A percentile compares a stretch with the other conserved stretches of the same genome.
These are phyloP conservation scores for Acleris sparsana DNA, from an alignment of 2,888 invertebrate genomes.

Conservation along the genomic window DNA sequence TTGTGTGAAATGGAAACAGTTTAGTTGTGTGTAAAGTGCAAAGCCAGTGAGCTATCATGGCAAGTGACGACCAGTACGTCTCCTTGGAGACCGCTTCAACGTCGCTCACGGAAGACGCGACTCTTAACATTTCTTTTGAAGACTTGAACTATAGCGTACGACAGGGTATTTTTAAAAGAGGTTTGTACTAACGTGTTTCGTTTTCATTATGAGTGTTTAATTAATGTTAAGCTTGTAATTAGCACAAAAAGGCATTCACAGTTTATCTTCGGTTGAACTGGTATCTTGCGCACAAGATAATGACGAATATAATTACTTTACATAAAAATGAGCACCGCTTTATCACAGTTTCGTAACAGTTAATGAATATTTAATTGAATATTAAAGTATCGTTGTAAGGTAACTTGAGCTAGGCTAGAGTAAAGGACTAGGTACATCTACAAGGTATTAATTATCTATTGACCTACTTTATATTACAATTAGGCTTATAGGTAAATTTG, in stretches of 20 bases:
- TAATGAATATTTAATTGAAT: neutral
- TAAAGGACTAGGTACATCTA: no score
- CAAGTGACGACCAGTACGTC: slow-evolving; percentile 65
- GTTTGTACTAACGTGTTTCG: slow-evolving; percentile 53
- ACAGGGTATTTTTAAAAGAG: slow-evolving; percentile 81
- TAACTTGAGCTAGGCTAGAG: neutral
- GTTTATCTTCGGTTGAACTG: slow-evolving; percentile 47
- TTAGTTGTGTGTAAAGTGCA: slow-evolving; percentile 47
- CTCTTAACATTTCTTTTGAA: slow-evolving; percentile 86
- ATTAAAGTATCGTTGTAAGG: slow-evolving; percentile 13
- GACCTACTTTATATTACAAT: no score
- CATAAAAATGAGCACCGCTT: slow-evolving; percentile 10
- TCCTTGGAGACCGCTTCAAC: slow-evolving; percentile 71
- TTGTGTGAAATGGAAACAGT: slow-evolving; percentile 65
- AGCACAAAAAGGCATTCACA: slow-evolving; percentile 38
- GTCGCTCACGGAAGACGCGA: slow-evolving; percentile 70
- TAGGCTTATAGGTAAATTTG: no score
- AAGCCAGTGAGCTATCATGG: slow-evolving; percentile 62
- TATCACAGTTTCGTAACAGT: slow-evolving; percentile 21
- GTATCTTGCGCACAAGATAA: slow-evolving; percentile 47
- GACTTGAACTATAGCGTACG: slow-evolving; percentile 86
- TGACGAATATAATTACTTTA: slow-evolving; percentile 38
- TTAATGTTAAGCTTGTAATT: slow-evolving; percentile 33
- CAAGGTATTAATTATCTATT: no score
- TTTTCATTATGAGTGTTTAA: slow-evolving; percentile 8